A percentile compares a stretch with the other conserved stretches of the same genome.
phyloP scores from a whole-genome alignment of 2,113 vertebrate genomes.

The Nothocercus julius region DNA sequence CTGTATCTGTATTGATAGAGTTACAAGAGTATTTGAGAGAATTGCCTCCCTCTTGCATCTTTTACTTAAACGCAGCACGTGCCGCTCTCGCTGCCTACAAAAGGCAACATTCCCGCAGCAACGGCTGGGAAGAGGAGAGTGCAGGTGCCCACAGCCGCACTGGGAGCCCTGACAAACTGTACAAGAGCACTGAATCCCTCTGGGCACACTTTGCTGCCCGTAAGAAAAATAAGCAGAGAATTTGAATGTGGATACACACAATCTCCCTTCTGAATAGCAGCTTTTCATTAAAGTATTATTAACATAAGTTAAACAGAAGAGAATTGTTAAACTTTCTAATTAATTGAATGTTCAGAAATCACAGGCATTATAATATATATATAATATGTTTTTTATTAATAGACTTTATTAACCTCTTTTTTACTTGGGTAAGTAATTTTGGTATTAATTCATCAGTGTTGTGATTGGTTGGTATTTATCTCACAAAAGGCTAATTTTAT shows the following conservation, averaged over 20 bases:
- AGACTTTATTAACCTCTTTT: neutral
- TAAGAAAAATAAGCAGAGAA: neutral
- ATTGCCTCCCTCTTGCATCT: neutral
- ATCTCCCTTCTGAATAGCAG: neutral
- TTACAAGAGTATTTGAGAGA: neutral
- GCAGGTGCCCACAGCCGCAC: neutral
- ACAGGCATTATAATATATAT: neutral
- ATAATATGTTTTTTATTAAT: neutral
- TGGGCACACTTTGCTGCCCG: neutral
- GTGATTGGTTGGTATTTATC: neutral
- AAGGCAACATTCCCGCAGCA: neutral
- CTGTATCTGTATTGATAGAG: neutral
- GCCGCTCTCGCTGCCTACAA: neutral
- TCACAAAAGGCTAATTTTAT: neutral
- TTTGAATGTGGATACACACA: neutral
- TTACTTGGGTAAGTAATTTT: neutral
- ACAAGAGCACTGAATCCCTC: neutral
- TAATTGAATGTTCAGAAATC: neutral
- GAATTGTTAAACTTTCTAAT: neutral
- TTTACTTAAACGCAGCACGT: neutral
- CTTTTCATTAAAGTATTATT: neutral
- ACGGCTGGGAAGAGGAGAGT: neutral
- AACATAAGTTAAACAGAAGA: neutral
- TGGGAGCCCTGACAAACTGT: neutral
- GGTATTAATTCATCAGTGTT: neutral